phyloP scores from a whole-genome alignment of 2,113 vertebrate genomes.

The Lampris megalopsis region DNA sequence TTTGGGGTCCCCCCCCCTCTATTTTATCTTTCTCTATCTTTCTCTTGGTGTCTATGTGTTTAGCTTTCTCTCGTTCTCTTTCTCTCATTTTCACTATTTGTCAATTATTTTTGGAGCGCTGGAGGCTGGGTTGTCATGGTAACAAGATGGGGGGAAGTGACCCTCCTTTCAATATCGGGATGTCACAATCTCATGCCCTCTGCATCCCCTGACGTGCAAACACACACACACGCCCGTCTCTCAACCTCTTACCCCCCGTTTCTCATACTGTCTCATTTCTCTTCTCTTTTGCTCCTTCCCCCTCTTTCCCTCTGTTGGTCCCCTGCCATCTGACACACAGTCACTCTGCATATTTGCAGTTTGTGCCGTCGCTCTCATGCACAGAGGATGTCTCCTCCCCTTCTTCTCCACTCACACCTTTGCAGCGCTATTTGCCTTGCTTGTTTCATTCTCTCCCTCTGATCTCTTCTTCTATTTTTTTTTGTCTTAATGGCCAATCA shows the following conservation, averaged over 20 bases:
- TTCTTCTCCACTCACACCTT: background rate
- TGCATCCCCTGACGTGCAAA: constrained; percentile 1
- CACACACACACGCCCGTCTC: background rate
- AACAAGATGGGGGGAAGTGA: constrained; percentile 61
- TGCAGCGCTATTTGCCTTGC: background rate
- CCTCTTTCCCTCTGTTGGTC: constrained; percentile 8
- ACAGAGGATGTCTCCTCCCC: constrained; percentile 29
- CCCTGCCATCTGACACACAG: background rate
- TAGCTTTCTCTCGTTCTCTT: background rate
- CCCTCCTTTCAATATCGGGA: constrained; percentile 49
- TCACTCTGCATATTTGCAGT: too few species aligned
- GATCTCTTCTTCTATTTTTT: constrained; percentile 10
- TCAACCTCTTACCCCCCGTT: background rate
- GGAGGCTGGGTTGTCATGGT: constrained; percentile 70
- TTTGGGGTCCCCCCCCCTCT: background rate
- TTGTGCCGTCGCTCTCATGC: too few species aligned
- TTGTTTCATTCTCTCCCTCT: constrained; percentile 5
- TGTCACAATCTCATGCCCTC: constrained; percentile 18
- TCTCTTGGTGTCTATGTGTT: background rate
- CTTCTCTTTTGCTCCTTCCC: background rate
- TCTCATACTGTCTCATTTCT: background rate
- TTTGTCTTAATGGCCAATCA: background rate
- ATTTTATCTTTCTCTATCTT: background rate
- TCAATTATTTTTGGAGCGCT: constrained; percentile 52
- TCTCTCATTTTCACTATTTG: constrained; percentile 18